Evolutionary conservation across 2,797 vertebrate genomes (phyloP), one percentile per base, ranked within the genome.

Genomic region (Tamandua tetradactyla): DNA sequence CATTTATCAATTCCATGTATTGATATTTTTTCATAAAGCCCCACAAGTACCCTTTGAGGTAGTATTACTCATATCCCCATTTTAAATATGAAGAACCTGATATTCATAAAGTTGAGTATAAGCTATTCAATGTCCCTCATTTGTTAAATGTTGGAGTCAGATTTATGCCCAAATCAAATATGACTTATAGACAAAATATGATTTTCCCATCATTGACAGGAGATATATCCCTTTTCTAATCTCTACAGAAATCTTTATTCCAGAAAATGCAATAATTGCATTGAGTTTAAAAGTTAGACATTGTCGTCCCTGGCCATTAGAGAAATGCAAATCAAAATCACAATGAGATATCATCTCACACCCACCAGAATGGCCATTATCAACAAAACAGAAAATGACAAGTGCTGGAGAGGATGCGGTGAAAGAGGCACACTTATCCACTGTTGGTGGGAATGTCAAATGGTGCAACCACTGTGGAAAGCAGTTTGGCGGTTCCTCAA

Each of bases 141-240:
- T 90, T 37, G 44, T 7, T 37, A 52, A 91, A 59, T 52, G 0
- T 80, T 18, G 2, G 30, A 72, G 10, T 25, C 27, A 92, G 17
- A 22, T 75, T 85, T 52, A 82, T 49, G 10, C 6, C 18, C 59
- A 82, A 80, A 20, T 80, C 40, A 61, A 55, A n/a, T 89, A 74
- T 12, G 14, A 74, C 18, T 59, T 94, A 40, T 0, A 68, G 9
- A 62, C 1, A 69, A 87, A 88, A 82, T 55, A 3, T 88, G 25
- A 76, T 52, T 75, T 93, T 86, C 4, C 12, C 83, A 17, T 85
- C n/a, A 49, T 47, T 84, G 7, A 72, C 12, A 78, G 30, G 5
- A 37, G 81, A 87, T 80, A 91, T 23, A 78, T 4, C 61, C 11
- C 40, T 69, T 86, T 90, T 22, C 49, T 74, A 57, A 42, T 91